These are phyloP conservation scores for Octopus sinensis DNA, from an alignment of 1,140 invertebrate species.

Conservation along the genomic window DNA sequence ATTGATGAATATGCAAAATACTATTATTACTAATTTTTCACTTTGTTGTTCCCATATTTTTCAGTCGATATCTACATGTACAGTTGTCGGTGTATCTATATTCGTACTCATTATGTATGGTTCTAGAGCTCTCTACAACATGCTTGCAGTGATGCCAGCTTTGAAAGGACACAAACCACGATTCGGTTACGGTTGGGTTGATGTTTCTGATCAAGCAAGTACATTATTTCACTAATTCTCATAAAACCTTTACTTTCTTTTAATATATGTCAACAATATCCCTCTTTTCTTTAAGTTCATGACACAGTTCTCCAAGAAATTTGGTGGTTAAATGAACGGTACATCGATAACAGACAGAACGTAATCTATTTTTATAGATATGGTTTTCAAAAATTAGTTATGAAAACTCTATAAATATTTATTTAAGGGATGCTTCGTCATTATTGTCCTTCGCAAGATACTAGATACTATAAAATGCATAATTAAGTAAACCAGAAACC, in stretches of 20 bases:
- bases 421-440: too few relatives aligned
- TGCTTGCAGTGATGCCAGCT: conserved; percentile 44
- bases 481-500: too few relatives aligned
- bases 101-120: conserved; percentile 50
- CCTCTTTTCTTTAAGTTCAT: neutral
- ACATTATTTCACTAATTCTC: conserved; percentile 9
- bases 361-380: too few relatives aligned
- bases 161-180: conserved; percentile 39
- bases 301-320: neutral
- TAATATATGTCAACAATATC: neutral
- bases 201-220: conserved; percentile 56
- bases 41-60: conserved; percentile 16
- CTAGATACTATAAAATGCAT: too few relatives aligned
- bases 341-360: neutral
- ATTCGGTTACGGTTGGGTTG: conserved; percentile 57
- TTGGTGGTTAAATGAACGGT: neutral
- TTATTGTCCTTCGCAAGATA: too few relatives aligned
- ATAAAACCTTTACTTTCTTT: neutral
- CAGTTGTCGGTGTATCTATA: conserved; percentile 46
- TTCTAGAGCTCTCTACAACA: conserved; percentile 54
- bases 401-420: too few relatives aligned
- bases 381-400: too few relatives aligned
- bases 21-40: neutral
- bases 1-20: neutral
- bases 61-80: conserved; percentile 52